Evolutionary conservation across 2,888 invertebrate genomes (phyloP).

Genomic region (Drosophila putrida): DNA sequence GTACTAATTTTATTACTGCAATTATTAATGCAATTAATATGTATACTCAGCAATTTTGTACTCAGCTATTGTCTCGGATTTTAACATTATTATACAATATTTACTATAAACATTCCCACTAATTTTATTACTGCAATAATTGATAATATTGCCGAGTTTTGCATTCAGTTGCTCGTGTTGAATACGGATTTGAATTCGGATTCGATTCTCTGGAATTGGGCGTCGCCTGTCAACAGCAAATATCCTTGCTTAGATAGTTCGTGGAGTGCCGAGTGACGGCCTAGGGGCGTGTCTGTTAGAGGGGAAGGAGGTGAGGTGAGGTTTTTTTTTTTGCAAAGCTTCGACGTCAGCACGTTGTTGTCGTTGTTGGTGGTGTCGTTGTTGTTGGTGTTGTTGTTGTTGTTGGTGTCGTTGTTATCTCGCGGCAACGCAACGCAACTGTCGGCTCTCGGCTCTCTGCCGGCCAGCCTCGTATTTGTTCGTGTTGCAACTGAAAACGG

Average conservation of each 20-base stretch:
- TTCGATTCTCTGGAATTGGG: conserved; percentile 26
- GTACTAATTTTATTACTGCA: neutral
- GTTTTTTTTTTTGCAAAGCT: conserved; percentile 15
- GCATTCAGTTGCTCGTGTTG: conserved; percentile 5
- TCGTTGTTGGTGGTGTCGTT: too few relatives aligned
- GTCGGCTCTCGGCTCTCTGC: conserved; percentile 3
- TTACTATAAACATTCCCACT: too few relatives aligned
- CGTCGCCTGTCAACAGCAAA: conserved; percentile 56
- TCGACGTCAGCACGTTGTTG: conserved; percentile 64
- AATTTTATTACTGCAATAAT: conserved; percentile 6
- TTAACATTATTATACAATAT: conserved; percentile 9
- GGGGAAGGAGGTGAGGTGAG: neutral
- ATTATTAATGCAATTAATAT: neutral
- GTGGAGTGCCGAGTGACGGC: neutral
- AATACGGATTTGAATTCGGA: too few relatives aligned
- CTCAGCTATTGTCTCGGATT: too few relatives aligned
- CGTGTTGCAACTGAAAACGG: conserved; percentile 35
- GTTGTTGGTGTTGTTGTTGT: neutral
- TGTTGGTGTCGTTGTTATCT: conserved; percentile 8
- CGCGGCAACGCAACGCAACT: neutral
- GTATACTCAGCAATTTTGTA: too few relatives aligned
- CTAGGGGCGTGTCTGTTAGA: conserved; percentile 2
- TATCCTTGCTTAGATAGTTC: neutral
- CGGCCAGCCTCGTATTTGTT: conserved; percentile 32
- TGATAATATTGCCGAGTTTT: conserved; percentile 1